These are phyloP conservation scores for Aegotheles bennettii DNA, from an alignment of 2,113 vertebrate genomes.

Conservation along the genomic window DNA sequence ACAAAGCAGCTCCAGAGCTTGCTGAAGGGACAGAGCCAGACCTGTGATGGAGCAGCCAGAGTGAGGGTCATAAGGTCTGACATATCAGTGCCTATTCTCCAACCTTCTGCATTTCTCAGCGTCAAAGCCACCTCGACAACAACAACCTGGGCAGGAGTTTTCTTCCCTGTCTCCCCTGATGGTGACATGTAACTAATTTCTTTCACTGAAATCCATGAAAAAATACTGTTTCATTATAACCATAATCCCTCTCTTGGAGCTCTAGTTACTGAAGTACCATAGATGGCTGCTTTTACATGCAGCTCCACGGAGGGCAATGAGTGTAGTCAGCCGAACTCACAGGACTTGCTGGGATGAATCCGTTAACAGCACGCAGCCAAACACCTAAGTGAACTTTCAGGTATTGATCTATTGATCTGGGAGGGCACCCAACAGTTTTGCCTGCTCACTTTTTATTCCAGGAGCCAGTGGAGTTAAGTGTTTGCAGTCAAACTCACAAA, in stretches of 20 bases:
- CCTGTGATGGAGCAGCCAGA: neutral
- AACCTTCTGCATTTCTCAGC: neutral
- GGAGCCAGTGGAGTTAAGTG: neutral
- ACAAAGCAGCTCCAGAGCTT: neutral
- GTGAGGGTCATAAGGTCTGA: neutral
- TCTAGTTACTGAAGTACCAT: neutral
- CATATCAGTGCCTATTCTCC: accelerated
- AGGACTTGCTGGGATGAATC: neutral
- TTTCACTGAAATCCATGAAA: neutral
- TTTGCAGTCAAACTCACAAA: neutral
- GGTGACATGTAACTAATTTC: neutral
- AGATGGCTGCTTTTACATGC: neutral
- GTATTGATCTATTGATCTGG: neutral
- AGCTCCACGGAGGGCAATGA: neutral
- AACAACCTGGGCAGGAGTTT: neutral
- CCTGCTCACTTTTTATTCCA: neutral
- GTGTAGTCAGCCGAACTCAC: neutral
- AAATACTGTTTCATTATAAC: neutral
- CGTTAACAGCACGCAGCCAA: neutral
- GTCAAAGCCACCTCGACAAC: neutral
- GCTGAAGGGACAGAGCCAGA: neutral
- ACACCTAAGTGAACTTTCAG: neutral
- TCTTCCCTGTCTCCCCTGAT: accelerated
- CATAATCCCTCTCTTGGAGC: neutral
- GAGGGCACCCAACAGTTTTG: neutral